Evolutionary conservation across 2,888 invertebrate genomes (phyloP).

Genomic region (Spatulosminthurus flaviceps): DNA sequence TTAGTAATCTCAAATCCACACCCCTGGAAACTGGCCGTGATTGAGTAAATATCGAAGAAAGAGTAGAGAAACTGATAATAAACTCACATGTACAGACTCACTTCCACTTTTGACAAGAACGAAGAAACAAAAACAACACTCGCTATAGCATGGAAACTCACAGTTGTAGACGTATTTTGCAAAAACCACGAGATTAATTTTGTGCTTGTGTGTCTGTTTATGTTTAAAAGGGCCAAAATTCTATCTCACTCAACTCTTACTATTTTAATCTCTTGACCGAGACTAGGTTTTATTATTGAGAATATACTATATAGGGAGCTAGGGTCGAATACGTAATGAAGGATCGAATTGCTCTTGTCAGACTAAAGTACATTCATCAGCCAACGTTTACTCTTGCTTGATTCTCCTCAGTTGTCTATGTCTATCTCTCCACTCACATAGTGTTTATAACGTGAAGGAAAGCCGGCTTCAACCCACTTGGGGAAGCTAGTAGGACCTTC

Average conservation of each 20-base stretch:
- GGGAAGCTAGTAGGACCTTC: not conserved
- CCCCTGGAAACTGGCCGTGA: not conserved
- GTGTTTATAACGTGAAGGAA: slow-evolving; percentile 14
- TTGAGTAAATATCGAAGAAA: not conserved
- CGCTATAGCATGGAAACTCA: too few relatives aligned
- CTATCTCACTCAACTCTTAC: too few relatives aligned
- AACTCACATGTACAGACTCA: not conserved
- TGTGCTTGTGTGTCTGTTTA: too few relatives aligned
- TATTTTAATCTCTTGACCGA: too few relatives aligned
- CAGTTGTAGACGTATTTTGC: too few relatives aligned
- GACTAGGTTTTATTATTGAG: too few relatives aligned
- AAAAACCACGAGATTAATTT: too few relatives aligned
- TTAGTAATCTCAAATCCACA: not conserved
- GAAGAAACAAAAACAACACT: too few relatives aligned
- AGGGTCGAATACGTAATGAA: slow-evolving; percentile 21
- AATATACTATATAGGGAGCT: not conserved
- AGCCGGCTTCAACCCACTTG: slow-evolving; percentile 28
- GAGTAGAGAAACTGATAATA: not conserved
- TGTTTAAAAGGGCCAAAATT: too few relatives aligned
- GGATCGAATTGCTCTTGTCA: slow-evolving; percentile 29
- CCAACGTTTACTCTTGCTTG: not conserved
- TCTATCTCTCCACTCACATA: not conserved
- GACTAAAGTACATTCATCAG: slow-evolving; percentile 15
- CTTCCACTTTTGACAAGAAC: not conserved
- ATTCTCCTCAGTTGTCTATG: not conserved